phyloP scores from a whole-genome alignment of 1,140 invertebrate genomes.

The Megalopta genalis region DNA sequence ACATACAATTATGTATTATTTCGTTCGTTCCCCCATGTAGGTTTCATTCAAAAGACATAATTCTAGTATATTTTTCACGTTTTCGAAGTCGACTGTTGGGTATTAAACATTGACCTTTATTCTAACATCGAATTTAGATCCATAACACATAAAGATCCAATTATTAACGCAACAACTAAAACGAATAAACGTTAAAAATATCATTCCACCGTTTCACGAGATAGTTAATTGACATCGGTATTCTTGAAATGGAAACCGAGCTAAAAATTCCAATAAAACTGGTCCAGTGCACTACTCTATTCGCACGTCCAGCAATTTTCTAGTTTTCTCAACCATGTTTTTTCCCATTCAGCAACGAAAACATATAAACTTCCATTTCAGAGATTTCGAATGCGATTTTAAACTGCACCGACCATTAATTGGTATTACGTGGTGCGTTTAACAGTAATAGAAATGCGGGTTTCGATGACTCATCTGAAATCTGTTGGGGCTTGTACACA shows the following conservation, averaged over 20 bases:
- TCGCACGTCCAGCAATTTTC: not conserved
- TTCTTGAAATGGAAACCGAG: not conserved
- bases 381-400: not conserved
- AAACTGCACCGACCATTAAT: not conserved
- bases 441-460: not conserved
- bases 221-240: not conserved
- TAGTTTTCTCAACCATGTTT: not conserved
- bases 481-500: not conserved
- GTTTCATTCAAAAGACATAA: too few relatives aligned
- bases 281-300: not conserved
- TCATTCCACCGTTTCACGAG: too few relatives aligned
- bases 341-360: not conserved
- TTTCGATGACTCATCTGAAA: slow-evolving; percentile 1
- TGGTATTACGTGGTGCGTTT: slow-evolving; percentile 3
- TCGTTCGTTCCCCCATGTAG: too few relatives aligned
- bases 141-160: too few relatives aligned
- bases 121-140: too few relatives aligned
- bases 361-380: slow-evolving; percentile 5
- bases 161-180: not conserved
- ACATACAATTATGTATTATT: too few relatives aligned
- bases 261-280: not conserved
- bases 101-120: too few relatives aligned
- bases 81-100: too few relatives aligned
- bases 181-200: not conserved
- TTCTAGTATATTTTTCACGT: too few relatives aligned